A percentile compares a stretch with the other conserved stretches of the same genome.
phyloP scores from a whole-genome alignment of 2,113 vertebrate species.

The Tachycineta bicolor region DNA sequence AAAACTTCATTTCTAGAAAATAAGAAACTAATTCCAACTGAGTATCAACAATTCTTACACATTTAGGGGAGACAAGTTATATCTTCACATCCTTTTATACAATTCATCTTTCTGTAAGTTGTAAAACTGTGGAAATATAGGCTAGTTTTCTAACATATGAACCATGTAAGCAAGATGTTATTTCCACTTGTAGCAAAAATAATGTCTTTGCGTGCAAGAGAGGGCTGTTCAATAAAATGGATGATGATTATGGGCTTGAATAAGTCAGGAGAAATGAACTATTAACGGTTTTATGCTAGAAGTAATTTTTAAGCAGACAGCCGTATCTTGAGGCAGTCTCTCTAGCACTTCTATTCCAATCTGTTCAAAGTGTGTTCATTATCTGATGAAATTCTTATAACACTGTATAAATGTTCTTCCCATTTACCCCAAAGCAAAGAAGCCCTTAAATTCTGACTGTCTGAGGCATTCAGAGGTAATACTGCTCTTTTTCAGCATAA shows the following conservation, averaged over 20 bases:
- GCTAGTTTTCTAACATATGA: background rate
- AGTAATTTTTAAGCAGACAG: conserved; percentile 13
- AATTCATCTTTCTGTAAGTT: background rate
- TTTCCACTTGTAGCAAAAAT: background rate
- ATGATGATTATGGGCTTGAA: background rate
- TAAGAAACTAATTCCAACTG: background rate
- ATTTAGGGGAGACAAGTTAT: background rate
- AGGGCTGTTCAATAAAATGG: background rate
- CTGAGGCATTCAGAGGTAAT: background rate
- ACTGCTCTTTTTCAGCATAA: background rate
- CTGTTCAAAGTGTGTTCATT: background rate
- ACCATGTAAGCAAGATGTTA: background rate
- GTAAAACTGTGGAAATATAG: background rate
- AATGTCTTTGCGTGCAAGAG: background rate
- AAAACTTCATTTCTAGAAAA: background rate
- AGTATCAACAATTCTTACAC: background rate
- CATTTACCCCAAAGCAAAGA: background rate
- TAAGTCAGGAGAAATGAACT: background rate
- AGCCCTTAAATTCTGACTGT: background rate
- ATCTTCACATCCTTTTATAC: background rate
- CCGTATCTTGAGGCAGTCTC: background rate
- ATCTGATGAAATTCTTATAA: background rate
- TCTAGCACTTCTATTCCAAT: background rate
- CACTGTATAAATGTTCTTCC: background rate
- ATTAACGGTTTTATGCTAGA: background rate